Percentiles rank a stretch among this genome's conserved stretches.
Conservation (phyloP, 2,113 vertebrate species). For the Lepus americanus region DNA sequence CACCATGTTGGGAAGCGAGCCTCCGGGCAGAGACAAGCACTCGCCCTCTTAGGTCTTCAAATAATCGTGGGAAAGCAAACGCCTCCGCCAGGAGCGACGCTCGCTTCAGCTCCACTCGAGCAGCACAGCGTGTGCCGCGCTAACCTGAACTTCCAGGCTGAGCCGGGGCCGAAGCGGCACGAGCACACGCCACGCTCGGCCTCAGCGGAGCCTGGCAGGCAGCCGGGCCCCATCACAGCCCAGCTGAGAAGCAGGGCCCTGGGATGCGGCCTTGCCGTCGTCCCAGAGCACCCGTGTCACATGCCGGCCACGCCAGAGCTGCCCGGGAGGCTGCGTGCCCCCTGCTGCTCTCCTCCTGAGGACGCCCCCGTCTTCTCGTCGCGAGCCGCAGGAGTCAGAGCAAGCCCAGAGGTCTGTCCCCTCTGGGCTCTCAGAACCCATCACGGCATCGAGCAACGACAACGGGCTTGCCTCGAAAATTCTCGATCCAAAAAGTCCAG, state of each 20-base stretch:
- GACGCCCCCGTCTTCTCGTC: background rate
- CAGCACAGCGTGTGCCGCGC: conserved; percentile 67
- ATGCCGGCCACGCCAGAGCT: background rate
- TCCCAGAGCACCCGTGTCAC: conserved; percentile 43
- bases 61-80: conserved; percentile 9
- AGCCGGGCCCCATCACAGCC: conserved; percentile 56
- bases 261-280: conserved; percentile 59
- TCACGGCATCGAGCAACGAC: background rate
- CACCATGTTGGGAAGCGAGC: too few relatives aligned
- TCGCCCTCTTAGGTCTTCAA: background rate
- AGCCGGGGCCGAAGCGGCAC: conserved; percentile 69
- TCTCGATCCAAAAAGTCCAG: background rate
- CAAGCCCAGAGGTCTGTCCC: background rate
- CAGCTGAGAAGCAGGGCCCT: conserved; percentile 76
- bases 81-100: background rate
- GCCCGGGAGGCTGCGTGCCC: background rate
- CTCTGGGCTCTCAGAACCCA: background rate
- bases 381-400: accelerated
- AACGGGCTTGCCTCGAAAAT: background rate
- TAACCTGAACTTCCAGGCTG: conserved; percentile 81
- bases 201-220: conserved; percentile 75
- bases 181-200: conserved; percentile 68
- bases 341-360: too few relatives aligned
- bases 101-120: background rate
- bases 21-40: background rate